Base-by-base conservation (phyloP, 1,140 invertebrate genomes). In the Zaprionus kolodkinae region DNA sequence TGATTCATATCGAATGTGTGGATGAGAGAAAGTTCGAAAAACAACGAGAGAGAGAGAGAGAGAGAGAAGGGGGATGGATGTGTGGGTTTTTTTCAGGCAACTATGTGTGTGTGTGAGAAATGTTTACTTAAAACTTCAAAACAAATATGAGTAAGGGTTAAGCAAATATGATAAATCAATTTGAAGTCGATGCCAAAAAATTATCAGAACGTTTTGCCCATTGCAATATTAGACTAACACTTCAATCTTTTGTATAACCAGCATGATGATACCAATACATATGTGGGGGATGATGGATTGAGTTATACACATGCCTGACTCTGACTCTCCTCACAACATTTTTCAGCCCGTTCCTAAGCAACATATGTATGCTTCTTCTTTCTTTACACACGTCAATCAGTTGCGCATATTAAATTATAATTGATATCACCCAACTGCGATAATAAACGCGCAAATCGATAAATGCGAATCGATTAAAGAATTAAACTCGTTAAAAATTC, bases 141-240 rank as follows among this genome's bases (percentile, higher is more conserved):
- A 6, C 17, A 50, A 50, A 50, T 50, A 50, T 50, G 15, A 25
- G 45, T 50, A 25, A 50, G 45, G 45, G 45, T 25, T 21, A 25
- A 50, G 45, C 45, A 50, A 50, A 50, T 50, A 50, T 25, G 45
- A 50, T 50, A 50, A 50, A 50, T 50, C 45, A 50, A 50, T 50
- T 50, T 50, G 45, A 50, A 50, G 45, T 17, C 4, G 21, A 12
- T 4, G 45, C 15, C 45, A 50, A 50, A 50, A 50, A 21, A 25
- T 50, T 21, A 21, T 50, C 15, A 25, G 45, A 17, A 17, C 45
- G 21, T 11, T 21, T 50, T 50, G 10, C 17, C 10, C 12, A 12
- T 30, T 21, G 45, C 45, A 45, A 50, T 50, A 50, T 50, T 50
- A 50, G 45, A 25, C 17, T 50, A 50, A 50, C 45, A 50, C 45